These are phyloP conservation scores for Melanargia galathea DNA, from an alignment of 2,888 invertebrate species.

Conservation along the genomic window DNA sequence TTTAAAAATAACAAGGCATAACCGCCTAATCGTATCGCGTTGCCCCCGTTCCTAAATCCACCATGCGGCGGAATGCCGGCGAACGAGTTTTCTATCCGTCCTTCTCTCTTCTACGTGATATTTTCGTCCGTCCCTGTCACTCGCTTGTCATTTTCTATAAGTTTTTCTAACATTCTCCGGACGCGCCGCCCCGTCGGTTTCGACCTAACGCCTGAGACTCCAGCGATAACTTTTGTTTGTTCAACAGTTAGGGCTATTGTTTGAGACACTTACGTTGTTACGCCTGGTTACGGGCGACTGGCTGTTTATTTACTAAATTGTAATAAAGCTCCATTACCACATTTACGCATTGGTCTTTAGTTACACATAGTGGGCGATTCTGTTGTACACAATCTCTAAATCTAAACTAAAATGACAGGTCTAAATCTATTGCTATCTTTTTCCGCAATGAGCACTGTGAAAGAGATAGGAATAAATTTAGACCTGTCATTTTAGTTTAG, in stretches of 20 bases:
- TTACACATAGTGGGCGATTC: too few species aligned
- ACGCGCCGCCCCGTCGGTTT: slow-evolving; percentile 72
- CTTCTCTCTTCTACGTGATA: slow-evolving; percentile 66
- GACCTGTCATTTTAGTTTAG: too few species aligned
- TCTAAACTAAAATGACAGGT: too few species aligned
- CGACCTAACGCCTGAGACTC: slow-evolving; percentile 69
- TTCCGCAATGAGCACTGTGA: too few species aligned
- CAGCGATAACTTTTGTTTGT: slow-evolving; percentile 75
- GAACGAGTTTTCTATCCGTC: slow-evolving; percentile 79
- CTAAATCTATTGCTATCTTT: too few species aligned
- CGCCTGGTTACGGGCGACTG: slow-evolving; percentile 60
- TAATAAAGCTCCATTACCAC: slow-evolving; percentile 67
- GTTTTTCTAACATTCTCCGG: slow-evolving; percentile 80
- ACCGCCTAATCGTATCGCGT: slow-evolving; percentile 79
- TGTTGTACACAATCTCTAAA: too few species aligned
- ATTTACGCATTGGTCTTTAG: slow-evolving; percentile 56
- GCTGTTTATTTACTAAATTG: slow-evolving; percentile 65
- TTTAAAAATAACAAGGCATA: slow-evolving; percentile 78
- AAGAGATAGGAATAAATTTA: too few species aligned
- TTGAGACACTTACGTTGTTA: slow-evolving; percentile 76
- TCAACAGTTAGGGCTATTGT: slow-evolving; percentile 77
- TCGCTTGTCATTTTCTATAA: slow-evolving; percentile 82
- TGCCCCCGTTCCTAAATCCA: slow-evolving; percentile 82
- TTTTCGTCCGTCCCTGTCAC: slow-evolving; percentile 71
- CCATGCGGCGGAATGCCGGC: slow-evolving; percentile 80